Evolutionary conservation across 2,888 invertebrate genomes (phyloP).

Genomic region (Anagyrus pseudococci): DNA sequence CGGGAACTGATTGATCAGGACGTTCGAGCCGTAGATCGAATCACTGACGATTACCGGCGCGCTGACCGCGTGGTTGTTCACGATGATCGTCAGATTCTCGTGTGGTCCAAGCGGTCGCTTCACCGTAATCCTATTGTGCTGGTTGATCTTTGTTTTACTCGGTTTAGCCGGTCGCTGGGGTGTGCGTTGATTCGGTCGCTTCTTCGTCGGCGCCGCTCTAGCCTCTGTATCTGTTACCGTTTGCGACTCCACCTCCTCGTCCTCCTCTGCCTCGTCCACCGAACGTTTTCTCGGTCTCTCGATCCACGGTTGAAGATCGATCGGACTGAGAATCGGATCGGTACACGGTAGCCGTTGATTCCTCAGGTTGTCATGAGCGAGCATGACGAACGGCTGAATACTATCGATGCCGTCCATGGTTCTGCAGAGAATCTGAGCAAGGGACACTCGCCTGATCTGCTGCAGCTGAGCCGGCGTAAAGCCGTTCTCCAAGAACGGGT

Average conservation of each 20-base stretch:
- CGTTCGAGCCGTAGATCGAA: constrained; percentile 46
- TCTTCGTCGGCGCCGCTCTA: neutral
- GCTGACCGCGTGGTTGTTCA: constrained; percentile 55
- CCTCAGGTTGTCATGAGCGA: constrained; percentile 68
- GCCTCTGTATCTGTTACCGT: neutral
- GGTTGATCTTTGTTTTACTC: constrained; percentile 48
- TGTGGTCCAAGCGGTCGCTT: constrained; percentile 49
- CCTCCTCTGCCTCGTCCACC: neutral
- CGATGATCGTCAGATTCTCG: constrained; percentile 54
- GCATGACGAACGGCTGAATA: constrained; percentile 75
- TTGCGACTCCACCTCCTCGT: neutral
- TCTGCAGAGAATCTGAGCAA: constrained; percentile 77
- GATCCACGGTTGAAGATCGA: constrained; percentile 70
- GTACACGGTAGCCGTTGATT: constrained; percentile 69
- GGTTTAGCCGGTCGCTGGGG: constrained; percentile 41
- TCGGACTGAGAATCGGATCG: constrained; percentile 64
- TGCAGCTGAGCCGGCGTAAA: constrained; percentile 80
- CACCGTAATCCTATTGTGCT: constrained; percentile 50
- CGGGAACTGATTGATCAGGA: constrained; percentile 6
- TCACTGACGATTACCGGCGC: constrained; percentile 54
- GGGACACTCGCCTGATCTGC: constrained; percentile 73
- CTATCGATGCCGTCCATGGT: constrained; percentile 72
- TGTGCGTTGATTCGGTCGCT: neutral
- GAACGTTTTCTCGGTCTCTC: constrained; percentile 59
- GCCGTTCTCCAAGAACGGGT: constrained; percentile 74